Evolutionary conservation across 2,797 vertebrate genomes (phyloP).

Genomic region (Tamandua tetradactyla): DNA sequence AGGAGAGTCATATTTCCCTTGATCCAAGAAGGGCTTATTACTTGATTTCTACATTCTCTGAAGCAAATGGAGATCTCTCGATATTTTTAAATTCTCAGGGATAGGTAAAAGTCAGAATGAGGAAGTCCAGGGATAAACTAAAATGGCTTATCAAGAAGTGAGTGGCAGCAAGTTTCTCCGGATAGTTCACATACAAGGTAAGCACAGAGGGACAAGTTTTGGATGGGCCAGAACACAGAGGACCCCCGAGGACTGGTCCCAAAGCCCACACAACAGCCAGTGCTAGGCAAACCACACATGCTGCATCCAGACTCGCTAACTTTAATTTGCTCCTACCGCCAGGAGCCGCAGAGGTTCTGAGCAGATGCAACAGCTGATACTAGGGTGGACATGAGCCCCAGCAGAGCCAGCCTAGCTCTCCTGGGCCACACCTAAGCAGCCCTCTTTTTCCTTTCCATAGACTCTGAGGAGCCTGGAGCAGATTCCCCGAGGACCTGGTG

Average conservation of each 20-base stretch:
- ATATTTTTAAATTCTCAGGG: not conserved
- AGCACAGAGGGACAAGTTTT: accelerated
- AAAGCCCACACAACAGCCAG: accelerated
- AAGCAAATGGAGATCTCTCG: not conserved
- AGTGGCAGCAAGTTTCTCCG: accelerated
- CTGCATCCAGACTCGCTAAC: not conserved
- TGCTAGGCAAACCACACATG: not conserved
- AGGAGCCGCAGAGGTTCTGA: accelerated
- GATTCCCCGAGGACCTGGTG: not conserved
- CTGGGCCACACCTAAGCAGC: not conserved
- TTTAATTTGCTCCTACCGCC: not conserved
- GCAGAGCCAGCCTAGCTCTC: not conserved
- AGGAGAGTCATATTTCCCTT: not conserved
- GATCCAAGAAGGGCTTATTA: not conserved
- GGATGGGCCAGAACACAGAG: too few species aligned
- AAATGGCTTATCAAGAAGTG: not conserved
- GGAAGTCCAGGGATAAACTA: not conserved
- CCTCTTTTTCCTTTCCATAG: not conserved
- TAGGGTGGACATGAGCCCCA: accelerated
- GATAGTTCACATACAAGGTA: not conserved
- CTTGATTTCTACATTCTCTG: not conserved
- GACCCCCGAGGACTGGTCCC: not conserved
- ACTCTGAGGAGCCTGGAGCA: not conserved
- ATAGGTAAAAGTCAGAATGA: not conserved
- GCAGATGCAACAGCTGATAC: not conserved